Evolutionary conservation across 1,140 invertebrate species (phyloP), one percentile per base, ranked within the genome.

Genomic region (Diorhabda elongata): DNA sequence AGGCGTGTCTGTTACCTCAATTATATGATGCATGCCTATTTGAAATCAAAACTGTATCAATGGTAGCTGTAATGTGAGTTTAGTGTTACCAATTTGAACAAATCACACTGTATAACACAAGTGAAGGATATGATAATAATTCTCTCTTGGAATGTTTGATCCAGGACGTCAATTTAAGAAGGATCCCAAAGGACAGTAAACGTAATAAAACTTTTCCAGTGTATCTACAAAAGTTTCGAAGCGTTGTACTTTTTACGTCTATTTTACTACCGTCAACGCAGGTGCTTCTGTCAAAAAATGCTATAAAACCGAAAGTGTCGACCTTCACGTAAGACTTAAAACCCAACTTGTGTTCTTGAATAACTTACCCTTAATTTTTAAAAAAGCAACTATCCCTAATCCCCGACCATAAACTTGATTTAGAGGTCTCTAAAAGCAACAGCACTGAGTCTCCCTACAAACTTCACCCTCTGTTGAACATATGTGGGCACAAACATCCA

Each of bases 391-490:
- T 52, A 52, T 3, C 47, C 47, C 47, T 52, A 52, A 52, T 52
- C 6, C 47, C 47, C 2, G 47, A 52, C 6, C 47, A 52, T 52
- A 52, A 52, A 52, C 6, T 52, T 52, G 47, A 52, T 52, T 52
- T 52, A 52, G 47, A 9, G n/a, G 47, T n/a, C 26, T 26, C 26
- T 26, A 26, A 26, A 1, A 52, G 47, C 47, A 52, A 52, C 47
- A n/a, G 3, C 47, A 52, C 47, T 52, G 6, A 6, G 6, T 52
- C 47, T n/a, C 47, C 4, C 47, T 52, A 52, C n/a, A 52, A 52
- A 52, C 47, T 52, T 52, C 47, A 52, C 47, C 47, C 47, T 52
- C 47, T 52, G 47, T 52, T 52, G 47, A 52, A 52, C 47, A 52
- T 52, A 52, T 52, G 47, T 52, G 47, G 47, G 47, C 47, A 52